Evolutionary conservation across 2,888 invertebrate genomes (phyloP).

Genomic region (Napeogenes inachia): DNA sequence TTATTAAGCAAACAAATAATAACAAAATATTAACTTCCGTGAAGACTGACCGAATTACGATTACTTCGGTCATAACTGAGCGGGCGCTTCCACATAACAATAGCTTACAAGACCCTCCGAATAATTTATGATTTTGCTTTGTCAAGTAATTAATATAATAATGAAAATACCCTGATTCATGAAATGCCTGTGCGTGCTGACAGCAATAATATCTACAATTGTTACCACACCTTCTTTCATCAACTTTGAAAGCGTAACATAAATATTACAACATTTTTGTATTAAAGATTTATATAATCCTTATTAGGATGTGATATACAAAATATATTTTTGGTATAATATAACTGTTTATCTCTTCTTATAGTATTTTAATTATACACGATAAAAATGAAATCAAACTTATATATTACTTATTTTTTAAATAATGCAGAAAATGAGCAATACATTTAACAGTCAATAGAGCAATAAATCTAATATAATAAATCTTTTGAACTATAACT

Average conservation of each 20-base stretch:
- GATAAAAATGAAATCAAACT: too few species aligned
- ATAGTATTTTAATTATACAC: too few species aligned
- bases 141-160: slow-evolving; percentile 26
- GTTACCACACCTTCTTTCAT: slow-evolving; percentile 7
- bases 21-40: neutral
- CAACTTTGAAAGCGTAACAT: slow-evolving; percentile 6
- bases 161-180: slow-evolving; percentile 33
- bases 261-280: neutral
- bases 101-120: slow-evolving; percentile 14
- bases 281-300: too few species aligned
- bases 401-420: too few species aligned
- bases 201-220: slow-evolving; percentile 18
- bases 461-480: too few species aligned
- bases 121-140: slow-evolving; percentile 24
- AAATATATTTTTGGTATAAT: too few species aligned
- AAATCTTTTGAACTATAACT: neutral
- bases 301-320: too few species aligned
- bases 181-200: slow-evolving; percentile 29
- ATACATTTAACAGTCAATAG: too few species aligned
- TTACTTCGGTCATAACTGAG: slow-evolving; percentile 8
- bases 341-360: too few species aligned
- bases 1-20: too few species aligned
- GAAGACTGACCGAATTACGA: slow-evolving; percentile 13
- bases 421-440: too few species aligned
- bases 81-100: slow-evolving; percentile 11